Conservation (phyloP, 2,888 invertebrate genomes). For the Mystacides longicornis region DNA sequence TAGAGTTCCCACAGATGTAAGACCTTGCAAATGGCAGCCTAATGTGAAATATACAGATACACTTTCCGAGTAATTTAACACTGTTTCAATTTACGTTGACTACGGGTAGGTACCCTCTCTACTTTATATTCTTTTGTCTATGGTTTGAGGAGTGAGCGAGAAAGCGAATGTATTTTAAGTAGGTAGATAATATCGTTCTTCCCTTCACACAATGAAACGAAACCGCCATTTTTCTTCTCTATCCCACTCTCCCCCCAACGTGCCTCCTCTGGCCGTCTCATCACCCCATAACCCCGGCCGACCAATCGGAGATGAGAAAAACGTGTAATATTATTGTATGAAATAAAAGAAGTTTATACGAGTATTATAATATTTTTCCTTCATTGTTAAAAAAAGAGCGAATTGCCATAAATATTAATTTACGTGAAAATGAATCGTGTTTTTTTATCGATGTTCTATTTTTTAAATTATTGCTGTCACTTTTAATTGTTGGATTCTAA, state of each 20-base stretch:
- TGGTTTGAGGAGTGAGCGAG: not conserved
- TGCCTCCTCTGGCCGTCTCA: not conserved
- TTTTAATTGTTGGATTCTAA: too few species aligned
- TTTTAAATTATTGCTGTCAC: too few species aligned
- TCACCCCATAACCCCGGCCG: slow-evolving; percentile 2
- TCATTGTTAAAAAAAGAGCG: too few species aligned
- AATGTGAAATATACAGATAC: slow-evolving; percentile 12
- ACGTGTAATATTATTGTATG: slow-evolving; percentile 4
- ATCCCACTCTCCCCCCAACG: slow-evolving; percentile 7
- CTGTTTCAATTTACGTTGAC: slow-evolving; percentile 26
- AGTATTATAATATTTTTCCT: too few species aligned
- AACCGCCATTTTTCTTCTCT: slow-evolving; percentile 23
- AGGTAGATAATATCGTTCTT: too few species aligned
- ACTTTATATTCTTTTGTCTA: not conserved
- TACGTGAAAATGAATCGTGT: too few species aligned
- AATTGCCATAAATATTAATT: too few species aligned
- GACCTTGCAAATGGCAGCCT: not conserved
- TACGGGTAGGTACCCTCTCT: too few species aligned
- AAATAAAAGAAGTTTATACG: not conserved
- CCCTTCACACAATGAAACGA: slow-evolving; percentile 6
- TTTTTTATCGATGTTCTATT: too few species aligned
- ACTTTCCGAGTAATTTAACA: slow-evolving; percentile 24
- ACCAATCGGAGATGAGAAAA: slow-evolving; percentile 19
- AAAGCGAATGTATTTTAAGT: too few species aligned
- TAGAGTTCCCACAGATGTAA: not conserved